Percentiles rank a stretch among this genome's conserved stretches.
Evolutionary conservation across 2,888 invertebrate genomes (phyloP).

Genomic region (Rhyacophila evoluta): DNA sequence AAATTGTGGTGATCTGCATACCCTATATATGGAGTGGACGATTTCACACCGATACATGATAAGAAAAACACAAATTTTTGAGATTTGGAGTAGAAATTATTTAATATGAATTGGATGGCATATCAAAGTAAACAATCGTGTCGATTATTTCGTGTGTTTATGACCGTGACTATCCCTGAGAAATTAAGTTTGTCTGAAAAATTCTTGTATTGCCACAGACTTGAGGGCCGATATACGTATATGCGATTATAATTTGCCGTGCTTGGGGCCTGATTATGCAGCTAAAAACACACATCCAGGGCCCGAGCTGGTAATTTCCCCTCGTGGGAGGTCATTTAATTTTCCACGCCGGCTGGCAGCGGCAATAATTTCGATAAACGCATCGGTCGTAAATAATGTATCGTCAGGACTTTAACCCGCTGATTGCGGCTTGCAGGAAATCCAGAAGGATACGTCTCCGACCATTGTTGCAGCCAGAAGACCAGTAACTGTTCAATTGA

Average conservation of each 20-base stretch:
- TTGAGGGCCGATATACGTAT: too few species aligned
- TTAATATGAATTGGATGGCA: too few species aligned
- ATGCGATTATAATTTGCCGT: neutral
- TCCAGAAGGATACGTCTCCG: neutral
- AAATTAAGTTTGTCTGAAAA: too few species aligned
- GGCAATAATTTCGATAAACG: neutral
- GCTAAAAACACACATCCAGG: neutral
- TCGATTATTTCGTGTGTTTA: too few species aligned
- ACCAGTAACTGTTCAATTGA: neutral
- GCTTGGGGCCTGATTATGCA: slow-evolving; percentile 9
- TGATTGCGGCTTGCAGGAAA: neutral
- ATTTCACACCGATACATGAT: too few species aligned
- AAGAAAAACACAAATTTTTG: too few species aligned
- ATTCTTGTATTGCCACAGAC: too few species aligned
- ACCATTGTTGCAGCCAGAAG: neutral
- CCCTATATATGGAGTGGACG: too few species aligned
- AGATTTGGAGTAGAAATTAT: too few species aligned
- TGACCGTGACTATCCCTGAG: too few species aligned
- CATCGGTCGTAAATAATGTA: neutral
- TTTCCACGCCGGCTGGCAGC: neutral
- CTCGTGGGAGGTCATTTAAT: slow-evolving; percentile 19
- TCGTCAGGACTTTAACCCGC: neutral
- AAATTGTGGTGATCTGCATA: too few species aligned
- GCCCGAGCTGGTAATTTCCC: neutral
- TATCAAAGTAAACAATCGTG: too few species aligned